phyloP scores from a whole-genome alignment of 2,888 invertebrate genomes.

The Hemistola chrysoprasaria region DNA sequence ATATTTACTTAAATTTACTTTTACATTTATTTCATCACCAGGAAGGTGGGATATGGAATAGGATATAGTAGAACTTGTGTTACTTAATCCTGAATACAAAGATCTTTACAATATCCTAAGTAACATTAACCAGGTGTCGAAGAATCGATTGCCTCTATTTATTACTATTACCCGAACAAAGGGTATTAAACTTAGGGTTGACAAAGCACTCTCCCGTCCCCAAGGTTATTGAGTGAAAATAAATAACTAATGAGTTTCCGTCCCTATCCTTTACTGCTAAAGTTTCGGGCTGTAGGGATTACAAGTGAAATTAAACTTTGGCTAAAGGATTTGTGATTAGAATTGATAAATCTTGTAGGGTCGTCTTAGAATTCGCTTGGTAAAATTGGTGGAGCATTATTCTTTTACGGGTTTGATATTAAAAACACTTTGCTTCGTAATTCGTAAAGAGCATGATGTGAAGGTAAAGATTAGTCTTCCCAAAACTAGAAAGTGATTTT shows the following conservation, averaged over 20 bases:
- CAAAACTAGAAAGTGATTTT: too few relatives aligned
- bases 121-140: constrained; percentile 9
- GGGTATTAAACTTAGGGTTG: constrained; percentile 41
- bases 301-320: constrained; percentile 30
- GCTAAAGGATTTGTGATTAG: constrained; percentile 20
- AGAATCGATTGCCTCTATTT: constrained; percentile 8
- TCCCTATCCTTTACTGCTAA: constrained; percentile 34
- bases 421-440: too few relatives aligned
- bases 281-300: constrained; percentile 37
- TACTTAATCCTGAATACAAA: too few relatives aligned
- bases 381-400: too few relatives aligned
- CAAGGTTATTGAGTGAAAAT: constrained; percentile 66
- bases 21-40: too few relatives aligned
- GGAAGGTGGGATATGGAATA: too few relatives aligned
- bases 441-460: too few relatives aligned
- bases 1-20: too few relatives aligned
- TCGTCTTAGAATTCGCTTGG: neutral
- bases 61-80: too few relatives aligned
- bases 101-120: too few relatives aligned
- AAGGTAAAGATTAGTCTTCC: too few relatives aligned
- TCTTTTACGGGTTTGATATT: too few relatives aligned
- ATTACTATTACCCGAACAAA: constrained; percentile 21
- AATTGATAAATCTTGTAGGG: constrained; percentile 11
- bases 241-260: constrained; percentile 63
- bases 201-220: constrained; percentile 41